Evolutionary conservation across 1,140 invertebrate genomes (phyloP), one percentile per base, ranked within the genome.

Genomic region (Rhagoletis pomonella): DNA sequence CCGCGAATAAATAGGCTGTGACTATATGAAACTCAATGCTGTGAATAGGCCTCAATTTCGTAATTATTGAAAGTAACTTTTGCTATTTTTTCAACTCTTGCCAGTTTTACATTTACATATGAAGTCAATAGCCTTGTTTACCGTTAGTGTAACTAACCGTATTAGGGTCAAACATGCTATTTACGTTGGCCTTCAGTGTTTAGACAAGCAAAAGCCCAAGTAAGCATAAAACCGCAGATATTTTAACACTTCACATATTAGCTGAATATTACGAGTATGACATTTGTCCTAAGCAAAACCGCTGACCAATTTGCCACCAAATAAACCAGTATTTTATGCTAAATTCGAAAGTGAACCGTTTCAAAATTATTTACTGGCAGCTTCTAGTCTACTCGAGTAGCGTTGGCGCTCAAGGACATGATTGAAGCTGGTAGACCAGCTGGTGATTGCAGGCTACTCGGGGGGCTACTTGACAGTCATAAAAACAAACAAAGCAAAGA

Each of bases 241-340:
- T 67, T 67, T 42, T 19, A 67, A 39, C 42, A 29, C 29, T 29
- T 29, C 29, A 29, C 29, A 29, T 29, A 29, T 29, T 29, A 29
- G 29, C 29, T 29, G 29, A 29, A 29, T 29, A 29, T 29, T 29
- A 29, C 29, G 29, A 29, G 29, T 29, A 29, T 29, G 29, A 29
- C 29, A 29, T 29, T 29, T 29, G 29, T 29, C 29, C 29, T 29
- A 29, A 29, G 29, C 29, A 29, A 29, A 29, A 29, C 29, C 29
- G 29, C 29, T 29, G 29, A 29, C 29, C 60, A 62, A 62, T 12
- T 62, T 55, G 50, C 4, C 9, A 55, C 50, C 9, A 6, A 62
- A 62, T 14, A 62, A 62, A 62, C 60, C 60, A 62, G 60, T n/a
- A 62, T 62, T 62, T 62, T 62, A 62, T 62, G 60, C 60, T 62